Conservation (phyloP, 2,888 invertebrate species). For the Chouioia cunea region DNA sequence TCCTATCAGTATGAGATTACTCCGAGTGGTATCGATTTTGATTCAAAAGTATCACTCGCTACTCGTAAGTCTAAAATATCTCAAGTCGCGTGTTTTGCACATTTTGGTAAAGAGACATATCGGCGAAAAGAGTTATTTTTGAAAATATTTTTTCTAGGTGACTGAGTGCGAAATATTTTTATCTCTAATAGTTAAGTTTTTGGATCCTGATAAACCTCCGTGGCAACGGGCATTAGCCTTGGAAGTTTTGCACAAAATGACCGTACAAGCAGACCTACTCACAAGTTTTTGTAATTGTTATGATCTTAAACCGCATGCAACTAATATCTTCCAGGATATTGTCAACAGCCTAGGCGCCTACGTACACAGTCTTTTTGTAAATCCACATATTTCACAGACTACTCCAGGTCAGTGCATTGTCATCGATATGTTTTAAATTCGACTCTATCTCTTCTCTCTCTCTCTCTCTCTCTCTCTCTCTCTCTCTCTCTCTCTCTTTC, state of each 20-base stretch:
- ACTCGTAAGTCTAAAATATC: conserved; percentile 74
- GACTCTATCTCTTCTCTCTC: no score
- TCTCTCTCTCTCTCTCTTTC: no score
- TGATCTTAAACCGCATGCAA: conserved; percentile 93
- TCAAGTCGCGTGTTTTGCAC: not conserved
- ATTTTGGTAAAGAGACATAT: no score
- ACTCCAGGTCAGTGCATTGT: conserved; percentile 55
- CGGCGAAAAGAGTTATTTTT: conserved; percentile 17
- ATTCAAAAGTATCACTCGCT: conserved; percentile 93
- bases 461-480: no score
- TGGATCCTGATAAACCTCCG: conserved; percentile 95
- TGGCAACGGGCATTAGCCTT: conserved; percentile 97
- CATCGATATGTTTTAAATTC: no score
- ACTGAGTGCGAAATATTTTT: conserved; percentile 99
- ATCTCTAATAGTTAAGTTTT: conserved; percentile 94
- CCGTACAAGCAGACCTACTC: conserved; percentile 87
- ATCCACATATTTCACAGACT: conserved; percentile 75
- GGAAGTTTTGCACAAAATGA: conserved; percentile 96
- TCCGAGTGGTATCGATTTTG: conserved; percentile 92
- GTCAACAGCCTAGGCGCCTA: conserved; percentile 94
- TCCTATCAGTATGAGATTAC: conserved; percentile 94
- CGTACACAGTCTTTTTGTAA: conserved; percentile 91
- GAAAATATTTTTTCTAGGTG: conserved; percentile 72
- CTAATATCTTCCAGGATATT: conserved; percentile 94
- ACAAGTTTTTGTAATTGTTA: conserved; percentile 95